Evolutionary conservation across 2,888 invertebrate species (phyloP), one percentile per base, ranked within the genome.

Genomic region (Caenorhabditis becei): DNA sequence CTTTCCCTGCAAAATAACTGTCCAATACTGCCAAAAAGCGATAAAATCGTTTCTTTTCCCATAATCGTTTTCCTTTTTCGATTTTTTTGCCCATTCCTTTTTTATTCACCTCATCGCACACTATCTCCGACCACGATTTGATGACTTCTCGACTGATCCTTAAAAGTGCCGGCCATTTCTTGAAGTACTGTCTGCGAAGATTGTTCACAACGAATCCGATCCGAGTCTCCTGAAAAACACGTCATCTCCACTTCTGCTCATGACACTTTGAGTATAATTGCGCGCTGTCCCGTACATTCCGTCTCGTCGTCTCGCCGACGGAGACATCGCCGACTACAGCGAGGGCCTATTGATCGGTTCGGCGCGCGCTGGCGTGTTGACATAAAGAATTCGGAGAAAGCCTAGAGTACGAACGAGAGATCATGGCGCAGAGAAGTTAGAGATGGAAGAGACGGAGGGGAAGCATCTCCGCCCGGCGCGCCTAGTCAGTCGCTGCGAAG

Each of bases 191-290:
- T 49, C 81, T 86, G n/a, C 90, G 85, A 8, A 90, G 71, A 32
- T 87, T 84, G 75, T 90, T 90, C 41, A 90, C 87, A 10, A 59
- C 61, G 24, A 83, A 86, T 35, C 89, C 90, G 56, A 90, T 82
- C 0, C 89, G 86, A 8, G 90, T 87, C 51, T 71, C 69, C 90
- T 90, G 80, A 69, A 89, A 59, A 59, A 32, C 10, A 7, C 10
- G 32, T 4, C 32, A 7, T 32, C 4, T 32, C 32, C 32, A 32
- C 32, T 56, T 2, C n/a, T 56, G 14, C n/a, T n/a, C 53, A 11
- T 53, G 8, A 28, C 28, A 26, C 28, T 26, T 56, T 16, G n/a
- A n/a, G n/a, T n/a, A n/a, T n/a, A n/a, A n/a, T n/a, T 3, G 2
- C 23, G 20, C 51, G 51, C 23, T 51, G 7, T 51, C 32, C 32